A percentile compares a stretch with the other conserved stretches of the same genome.
phyloP scores from a whole-genome alignment of 2,888 invertebrate genomes.

The Ethmia dodecea region DNA sequence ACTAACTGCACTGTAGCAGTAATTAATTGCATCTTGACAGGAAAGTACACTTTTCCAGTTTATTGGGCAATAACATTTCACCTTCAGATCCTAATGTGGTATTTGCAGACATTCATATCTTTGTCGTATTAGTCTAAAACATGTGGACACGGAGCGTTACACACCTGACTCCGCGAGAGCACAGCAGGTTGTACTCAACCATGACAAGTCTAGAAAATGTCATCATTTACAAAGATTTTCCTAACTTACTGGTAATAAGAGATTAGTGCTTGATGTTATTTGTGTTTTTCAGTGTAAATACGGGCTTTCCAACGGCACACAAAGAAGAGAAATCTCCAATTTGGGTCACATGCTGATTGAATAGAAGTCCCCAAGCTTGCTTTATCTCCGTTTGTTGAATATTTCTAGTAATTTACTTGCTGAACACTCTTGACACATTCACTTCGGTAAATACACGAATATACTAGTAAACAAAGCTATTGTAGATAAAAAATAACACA shows the following conservation, averaged over 20 bases:
- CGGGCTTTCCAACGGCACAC: slow-evolving; percentile 40
- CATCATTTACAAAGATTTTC: slow-evolving; percentile 30
- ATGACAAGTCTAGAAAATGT: slow-evolving; percentile 51
- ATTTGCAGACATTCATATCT: slow-evolving; percentile 9
- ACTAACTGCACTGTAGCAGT: no score
- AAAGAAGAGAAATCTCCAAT: slow-evolving; percentile 73
- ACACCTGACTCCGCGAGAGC: slow-evolving; percentile 58
- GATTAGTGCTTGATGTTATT: slow-evolving; percentile 17
- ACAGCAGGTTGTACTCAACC: slow-evolving; percentile 57
- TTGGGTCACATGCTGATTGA: slow-evolving; percentile 76
- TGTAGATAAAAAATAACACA: slow-evolving; percentile 50
- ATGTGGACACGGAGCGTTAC: slow-evolving; percentile 17
- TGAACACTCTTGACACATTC: slow-evolving; percentile 10
- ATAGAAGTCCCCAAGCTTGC: slow-evolving; percentile 44
- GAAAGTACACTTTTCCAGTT: no score
- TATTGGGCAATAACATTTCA: no score
- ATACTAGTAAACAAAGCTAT: slow-evolving; percentile 27
- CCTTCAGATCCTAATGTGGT: no score
- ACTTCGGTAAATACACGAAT: slow-evolving; percentile 18
- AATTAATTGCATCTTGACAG: no score
- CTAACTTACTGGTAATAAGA: slow-evolving; percentile 16
- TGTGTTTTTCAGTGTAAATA: slow-evolving; percentile 26
- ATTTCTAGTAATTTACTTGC: slow-evolving; percentile 20
- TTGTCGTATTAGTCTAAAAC: slow-evolving; percentile 7
- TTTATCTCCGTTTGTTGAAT: slow-evolving; percentile 17